phyloP scores from a whole-genome alignment of 2,797 vertebrate genomes.

The Mormyrops attenuatus region DNA sequence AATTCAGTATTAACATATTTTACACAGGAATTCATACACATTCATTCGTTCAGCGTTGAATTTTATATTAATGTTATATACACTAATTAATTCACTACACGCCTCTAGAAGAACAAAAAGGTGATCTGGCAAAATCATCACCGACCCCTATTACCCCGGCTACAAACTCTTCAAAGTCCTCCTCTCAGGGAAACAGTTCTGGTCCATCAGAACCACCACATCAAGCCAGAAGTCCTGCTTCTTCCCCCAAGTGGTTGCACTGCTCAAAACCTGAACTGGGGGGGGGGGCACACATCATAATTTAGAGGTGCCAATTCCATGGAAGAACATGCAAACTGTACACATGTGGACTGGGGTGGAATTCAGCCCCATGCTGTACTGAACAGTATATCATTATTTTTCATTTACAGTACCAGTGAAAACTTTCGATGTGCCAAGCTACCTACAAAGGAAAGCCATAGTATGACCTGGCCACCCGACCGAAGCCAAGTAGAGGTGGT shows the following conservation, averaged over 20 bases:
- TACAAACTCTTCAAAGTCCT: not conserved
- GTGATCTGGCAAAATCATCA: not conserved
- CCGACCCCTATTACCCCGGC: not conserved
- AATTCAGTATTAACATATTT: not conserved
- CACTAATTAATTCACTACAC: not conserved
- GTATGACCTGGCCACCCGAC: not conserved
- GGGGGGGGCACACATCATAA: not conserved
- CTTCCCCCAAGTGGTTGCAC: not conserved
- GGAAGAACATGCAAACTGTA: not conserved
- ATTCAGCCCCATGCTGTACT: not conserved
- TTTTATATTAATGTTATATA: not conserved
- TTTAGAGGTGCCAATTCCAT: not conserved
- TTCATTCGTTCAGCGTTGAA: not conserved
- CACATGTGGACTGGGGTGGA: not conserved
- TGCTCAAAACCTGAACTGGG: not conserved
- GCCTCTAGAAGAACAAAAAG: not conserved
- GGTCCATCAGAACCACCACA: not conserved
- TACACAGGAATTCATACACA: not conserved
- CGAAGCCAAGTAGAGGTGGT: not conserved
- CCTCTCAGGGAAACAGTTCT: not conserved
- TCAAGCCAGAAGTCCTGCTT: not conserved
- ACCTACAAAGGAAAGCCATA: not conserved
- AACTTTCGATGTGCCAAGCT: not conserved
- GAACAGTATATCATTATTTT: not conserved
- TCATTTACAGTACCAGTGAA: not conserved